Evolutionary conservation across 1,140 invertebrate genomes (phyloP).

Genomic region (Harlomillsia oculata): DNA sequence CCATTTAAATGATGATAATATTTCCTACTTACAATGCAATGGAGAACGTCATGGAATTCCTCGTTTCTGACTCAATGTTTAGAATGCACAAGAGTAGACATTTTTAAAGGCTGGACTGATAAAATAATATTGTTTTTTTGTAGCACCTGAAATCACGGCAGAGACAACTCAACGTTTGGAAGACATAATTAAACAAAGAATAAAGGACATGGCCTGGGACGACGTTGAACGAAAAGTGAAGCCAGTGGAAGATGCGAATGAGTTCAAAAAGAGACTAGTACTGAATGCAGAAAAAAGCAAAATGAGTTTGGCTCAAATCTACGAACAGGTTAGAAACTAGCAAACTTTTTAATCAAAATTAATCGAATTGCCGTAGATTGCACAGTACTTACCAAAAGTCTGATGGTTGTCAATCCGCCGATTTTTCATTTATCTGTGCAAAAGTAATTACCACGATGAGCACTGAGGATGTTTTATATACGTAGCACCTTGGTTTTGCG

Average conservation of each 20-base stretch:
- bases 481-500: too few species aligned
- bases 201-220: slow-evolving; percentile 92
- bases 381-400: background rate
- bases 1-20: slow-evolving; percentile 29
- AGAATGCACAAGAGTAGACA: background rate
- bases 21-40: slow-evolving; percentile 20
- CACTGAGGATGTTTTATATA: too few species aligned
- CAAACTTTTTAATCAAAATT: background rate
- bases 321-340: slow-evolving; percentile 57
- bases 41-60: slow-evolving; percentile 33
- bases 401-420: background rate
- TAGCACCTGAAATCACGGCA: slow-evolving; percentile 80
- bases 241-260: slow-evolving; percentile 66
- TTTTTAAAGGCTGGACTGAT: background rate
- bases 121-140: slow-evolving; percentile 5
- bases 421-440: background rate
- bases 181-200: slow-evolving; percentile 79
- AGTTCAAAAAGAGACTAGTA: slow-evolving; percentile 82
- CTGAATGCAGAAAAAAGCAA: slow-evolving; percentile 94
- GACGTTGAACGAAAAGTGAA: slow-evolving; percentile 87
- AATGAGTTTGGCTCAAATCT: slow-evolving; percentile 84
- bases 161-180: slow-evolving; percentile 77
- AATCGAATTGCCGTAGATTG: background rate
- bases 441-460: too few species aligned
- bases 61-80: slow-evolving; percentile 30